A percentile compares a stretch with the other conserved stretches of the same genome.
Evolutionary conservation across 2,888 invertebrate species (phyloP).

Genomic region (Allophyes oxyacanthae): DNA sequence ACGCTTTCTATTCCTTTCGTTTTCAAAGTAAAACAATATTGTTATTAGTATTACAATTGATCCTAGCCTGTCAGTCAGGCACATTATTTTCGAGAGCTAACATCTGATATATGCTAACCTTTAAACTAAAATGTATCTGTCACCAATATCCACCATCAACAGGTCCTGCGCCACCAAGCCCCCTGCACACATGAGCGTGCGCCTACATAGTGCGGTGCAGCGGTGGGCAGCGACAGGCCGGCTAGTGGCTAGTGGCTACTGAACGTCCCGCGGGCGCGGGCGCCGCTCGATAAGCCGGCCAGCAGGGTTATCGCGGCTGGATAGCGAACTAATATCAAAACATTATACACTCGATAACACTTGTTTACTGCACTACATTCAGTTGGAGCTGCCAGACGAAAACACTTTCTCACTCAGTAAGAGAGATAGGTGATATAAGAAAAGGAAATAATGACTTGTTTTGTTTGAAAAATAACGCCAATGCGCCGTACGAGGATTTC

Average conservation of each 20-base stretch:
- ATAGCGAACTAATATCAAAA: slow-evolving; percentile 52
- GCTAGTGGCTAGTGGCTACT: too few relatives aligned
- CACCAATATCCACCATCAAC: slow-evolving; percentile 32
- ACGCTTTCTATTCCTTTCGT: neutral
- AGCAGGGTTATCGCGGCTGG: slow-evolving; percentile 49
- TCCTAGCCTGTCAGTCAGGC: neutral
- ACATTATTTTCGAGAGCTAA: neutral
- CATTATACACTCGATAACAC: slow-evolving; percentile 51
- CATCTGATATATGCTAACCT: neutral
- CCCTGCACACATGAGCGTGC: slow-evolving; percentile 21
- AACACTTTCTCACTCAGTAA: neutral
- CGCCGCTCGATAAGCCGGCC: slow-evolving; percentile 35
- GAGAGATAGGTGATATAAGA: too few relatives aligned
- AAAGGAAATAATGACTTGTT: too few relatives aligned
- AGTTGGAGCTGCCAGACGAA: slow-evolving; percentile 27
- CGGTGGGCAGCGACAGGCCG: slow-evolving; percentile 39
- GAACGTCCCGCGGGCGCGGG: slow-evolving; percentile 14
- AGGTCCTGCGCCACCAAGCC: slow-evolving; percentile 3
- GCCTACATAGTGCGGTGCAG: neutral
- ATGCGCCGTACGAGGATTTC: too few relatives aligned
- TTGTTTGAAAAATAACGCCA: too few relatives aligned
- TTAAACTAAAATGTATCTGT: slow-evolving; percentile 9
- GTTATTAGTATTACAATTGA: neutral
- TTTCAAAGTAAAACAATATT: neutral
- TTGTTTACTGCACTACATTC: slow-evolving; percentile 47